A percentile compares a stretch with the other conserved stretches of the same genome.
These are phyloP conservation scores for Desoria tigrina DNA, from an alignment of 2,888 invertebrate species.

Conservation along the genomic window DNA sequence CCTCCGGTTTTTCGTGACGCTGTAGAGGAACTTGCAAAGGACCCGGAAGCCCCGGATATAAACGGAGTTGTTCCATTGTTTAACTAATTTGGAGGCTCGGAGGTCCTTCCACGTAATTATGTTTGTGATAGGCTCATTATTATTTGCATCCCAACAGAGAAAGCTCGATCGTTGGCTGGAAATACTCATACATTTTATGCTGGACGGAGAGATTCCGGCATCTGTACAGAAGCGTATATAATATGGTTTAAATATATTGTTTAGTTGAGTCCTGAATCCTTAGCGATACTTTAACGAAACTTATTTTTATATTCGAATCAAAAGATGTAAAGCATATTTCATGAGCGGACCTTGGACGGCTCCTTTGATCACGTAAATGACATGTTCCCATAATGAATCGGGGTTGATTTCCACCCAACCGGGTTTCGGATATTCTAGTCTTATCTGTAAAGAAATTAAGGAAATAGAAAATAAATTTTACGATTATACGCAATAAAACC, in stretches of 20 bases:
- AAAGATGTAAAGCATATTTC: too few species aligned
- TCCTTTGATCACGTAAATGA: conserved; percentile 68
- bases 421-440: conserved; percentile 73
- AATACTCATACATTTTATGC: conserved; percentile 78
- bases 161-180: conserved; percentile 81
- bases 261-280: not conserved
- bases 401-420: conserved; percentile 89
- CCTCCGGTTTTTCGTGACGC: conserved; percentile 74
- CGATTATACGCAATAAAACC: too few species aligned
- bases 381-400: conserved; percentile 72
- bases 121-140: conserved; percentile 69
- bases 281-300: not conserved
- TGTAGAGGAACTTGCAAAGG: conserved; percentile 70
- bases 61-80: conserved; percentile 75
- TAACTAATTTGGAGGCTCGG: conserved; percentile 71
- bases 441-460: conserved; percentile 71
- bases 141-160: conserved; percentile 78
- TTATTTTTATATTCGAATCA: too few species aligned
- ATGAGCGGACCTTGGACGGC: conserved; percentile 66
- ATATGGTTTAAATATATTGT: not conserved
- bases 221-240: conserved; percentile 60
- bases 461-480: too few species aligned
- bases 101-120: conserved; percentile 91
- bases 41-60: conserved; percentile 68
- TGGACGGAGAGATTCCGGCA: conserved; percentile 66